phyloP scores from a whole-genome alignment of 2,888 invertebrate species.

The Tetranychus truncatus region DNA sequence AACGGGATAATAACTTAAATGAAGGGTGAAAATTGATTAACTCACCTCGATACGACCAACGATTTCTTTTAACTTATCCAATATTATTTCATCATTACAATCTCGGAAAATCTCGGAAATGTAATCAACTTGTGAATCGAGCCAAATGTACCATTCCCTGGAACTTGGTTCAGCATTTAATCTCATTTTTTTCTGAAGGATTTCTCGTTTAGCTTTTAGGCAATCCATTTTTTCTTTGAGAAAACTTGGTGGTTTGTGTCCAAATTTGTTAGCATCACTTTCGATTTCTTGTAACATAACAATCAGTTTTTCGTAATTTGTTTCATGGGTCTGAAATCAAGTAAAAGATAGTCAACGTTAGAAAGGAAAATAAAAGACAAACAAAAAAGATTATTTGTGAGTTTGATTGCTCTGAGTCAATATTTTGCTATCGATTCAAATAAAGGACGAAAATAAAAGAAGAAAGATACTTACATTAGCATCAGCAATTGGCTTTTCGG shows the following conservation, averaged over 20 bases:
- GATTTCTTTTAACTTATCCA: background rate
- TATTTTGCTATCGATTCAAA: background rate
- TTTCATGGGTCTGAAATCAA: background rate
- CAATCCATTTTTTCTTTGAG: background rate
- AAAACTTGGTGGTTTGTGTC: conserved; percentile 9
- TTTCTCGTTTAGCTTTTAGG: background rate
- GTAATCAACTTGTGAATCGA: conserved; percentile 1
- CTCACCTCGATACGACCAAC: background rate
- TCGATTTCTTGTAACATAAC: conserved; percentile 7
- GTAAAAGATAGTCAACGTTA: too few relatives aligned
- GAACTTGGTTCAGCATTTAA: background rate
- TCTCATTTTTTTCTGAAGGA: background rate
- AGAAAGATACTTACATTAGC: background rate
- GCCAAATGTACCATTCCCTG: background rate
- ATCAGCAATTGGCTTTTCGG: background rate
- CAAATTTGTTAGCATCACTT: background rate
- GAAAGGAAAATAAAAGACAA: background rate
- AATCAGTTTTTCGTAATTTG: conserved; percentile 2
- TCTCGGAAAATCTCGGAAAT: background rate
- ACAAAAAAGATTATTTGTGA: background rate
- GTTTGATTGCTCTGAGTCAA: background rate
- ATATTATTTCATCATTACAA: background rate
- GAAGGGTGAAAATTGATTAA: background rate
- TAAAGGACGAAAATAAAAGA: background rate
- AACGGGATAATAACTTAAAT: background rate